Evolutionary conservation across 2,888 invertebrate genomes (phyloP).

Genomic region (Heliconius hortense): DNA sequence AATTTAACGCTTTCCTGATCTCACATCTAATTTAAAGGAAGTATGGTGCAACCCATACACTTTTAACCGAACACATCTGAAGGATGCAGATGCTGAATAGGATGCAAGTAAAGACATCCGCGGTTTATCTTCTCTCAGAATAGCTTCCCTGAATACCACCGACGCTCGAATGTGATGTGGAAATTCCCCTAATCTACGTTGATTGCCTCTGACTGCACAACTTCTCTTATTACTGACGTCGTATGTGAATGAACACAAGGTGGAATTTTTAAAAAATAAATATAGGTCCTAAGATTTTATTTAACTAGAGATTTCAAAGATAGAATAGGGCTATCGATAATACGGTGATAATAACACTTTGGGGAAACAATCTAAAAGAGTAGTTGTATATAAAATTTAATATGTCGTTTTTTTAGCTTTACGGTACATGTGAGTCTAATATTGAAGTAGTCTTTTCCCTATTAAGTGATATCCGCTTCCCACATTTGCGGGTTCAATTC

Average conservation of each 20-base stretch:
- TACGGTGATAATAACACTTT: too few species aligned
- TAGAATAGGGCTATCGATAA: too few species aligned
- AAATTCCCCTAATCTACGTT: conserved; percentile 16
- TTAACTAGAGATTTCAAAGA: too few species aligned
- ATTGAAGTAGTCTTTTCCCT: too few species aligned
- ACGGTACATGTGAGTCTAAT: too few species aligned
- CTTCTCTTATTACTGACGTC: neutral
- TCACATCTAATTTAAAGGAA: neutral
- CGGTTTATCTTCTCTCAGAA: conserved; percentile 14
- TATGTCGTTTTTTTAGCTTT: too few species aligned
- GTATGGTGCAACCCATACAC: neutral
- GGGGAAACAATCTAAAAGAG: too few species aligned
- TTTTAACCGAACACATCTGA: too few species aligned
- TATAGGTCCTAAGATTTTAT: too few species aligned
- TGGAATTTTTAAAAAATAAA: neutral
- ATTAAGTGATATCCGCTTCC: too few species aligned
- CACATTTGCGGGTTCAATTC: too few species aligned
- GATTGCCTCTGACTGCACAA: conserved; percentile 5
- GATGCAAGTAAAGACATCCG: conserved; percentile 20
- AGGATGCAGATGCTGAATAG: conserved; percentile 10
- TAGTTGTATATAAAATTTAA: too few species aligned
- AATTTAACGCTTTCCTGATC: neutral
- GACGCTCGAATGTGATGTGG: neutral
- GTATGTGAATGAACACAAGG: neutral
- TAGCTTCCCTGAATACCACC: conserved; percentile 10